A percentile compares a stretch with the other conserved stretches of the same genome.
phyloP scores from a whole-genome alignment of 2,888 invertebrate genomes.

The Psylliodes chrysocephalus region DNA sequence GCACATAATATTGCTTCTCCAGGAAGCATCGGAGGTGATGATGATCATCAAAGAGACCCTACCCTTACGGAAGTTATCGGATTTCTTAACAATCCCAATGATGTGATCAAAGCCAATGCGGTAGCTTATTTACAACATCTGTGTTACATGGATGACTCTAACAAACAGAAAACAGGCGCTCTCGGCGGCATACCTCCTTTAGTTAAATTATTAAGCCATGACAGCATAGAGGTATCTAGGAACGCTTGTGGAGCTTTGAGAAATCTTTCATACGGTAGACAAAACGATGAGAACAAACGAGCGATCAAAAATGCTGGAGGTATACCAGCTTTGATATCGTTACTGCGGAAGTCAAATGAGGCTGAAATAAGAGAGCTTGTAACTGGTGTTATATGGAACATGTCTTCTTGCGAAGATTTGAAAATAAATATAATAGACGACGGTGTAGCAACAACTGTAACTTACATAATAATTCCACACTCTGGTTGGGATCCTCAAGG shows the following conservation, averaged over 20 bases:
- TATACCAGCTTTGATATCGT: constrained; percentile 87
- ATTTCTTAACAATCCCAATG: constrained; percentile 94
- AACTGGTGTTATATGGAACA: constrained; percentile 94
- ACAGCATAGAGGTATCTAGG: constrained; percentile 93
- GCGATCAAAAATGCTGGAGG: constrained; percentile 95
- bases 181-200: constrained; percentile 96
- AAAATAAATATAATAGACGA: constrained; percentile 97
- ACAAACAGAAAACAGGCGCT: constrained; percentile 97
- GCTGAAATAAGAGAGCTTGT: constrained; percentile 85
- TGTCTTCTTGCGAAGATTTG: constrained; percentile 97
- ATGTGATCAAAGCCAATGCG: constrained; percentile 97
- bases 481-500: constrained; percentile 93
- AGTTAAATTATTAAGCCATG: constrained; percentile 90
- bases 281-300: constrained; percentile 98
- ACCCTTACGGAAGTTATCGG: constrained; percentile 99
- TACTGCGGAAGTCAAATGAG: constrained; percentile 88
- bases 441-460: constrained; percentile 90
- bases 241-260: constrained; percentile 97
- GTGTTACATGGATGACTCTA: constrained; percentile 97
- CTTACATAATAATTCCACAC: constrained; percentile 94
- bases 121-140: constrained; percentile 98
- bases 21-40: constrained; percentile 68
- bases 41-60: constrained; percentile 92
- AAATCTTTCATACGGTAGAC: constrained; percentile 95
- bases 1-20: constrained; percentile 64